phyloP scores from a whole-genome alignment of 2,113 vertebrate genomes.

The Grammomys surdaster region DNA sequence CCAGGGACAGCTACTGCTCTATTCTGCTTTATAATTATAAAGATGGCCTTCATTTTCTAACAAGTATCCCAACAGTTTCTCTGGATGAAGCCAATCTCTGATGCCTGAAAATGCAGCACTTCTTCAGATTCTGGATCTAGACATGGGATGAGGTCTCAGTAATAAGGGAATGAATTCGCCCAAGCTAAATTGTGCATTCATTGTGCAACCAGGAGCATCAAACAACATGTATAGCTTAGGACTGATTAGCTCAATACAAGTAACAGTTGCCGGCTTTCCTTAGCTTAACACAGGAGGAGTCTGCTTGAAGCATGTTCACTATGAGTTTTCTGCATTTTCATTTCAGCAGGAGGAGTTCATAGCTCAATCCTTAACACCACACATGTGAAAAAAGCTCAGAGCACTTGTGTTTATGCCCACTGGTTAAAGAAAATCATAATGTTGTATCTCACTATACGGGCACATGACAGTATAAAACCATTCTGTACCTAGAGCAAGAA shows the following conservation, averaged over 20 bases:
- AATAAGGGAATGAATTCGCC: background rate
- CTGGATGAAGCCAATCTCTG: background rate
- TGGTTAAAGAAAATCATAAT: background rate
- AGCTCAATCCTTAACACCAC: accelerated
- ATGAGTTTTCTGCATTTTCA: background rate
- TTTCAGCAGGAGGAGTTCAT: background rate
- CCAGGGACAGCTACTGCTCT: background rate
- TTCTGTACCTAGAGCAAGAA: background rate
- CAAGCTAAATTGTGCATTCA: background rate
- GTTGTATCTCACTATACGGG: accelerated
- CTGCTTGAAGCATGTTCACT: background rate
- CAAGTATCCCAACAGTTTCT: background rate
- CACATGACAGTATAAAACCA: background rate
- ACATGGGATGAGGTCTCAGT: background rate
- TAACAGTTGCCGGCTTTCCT: background rate
- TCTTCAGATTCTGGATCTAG: constrained; percentile 24
- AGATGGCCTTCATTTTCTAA: background rate
- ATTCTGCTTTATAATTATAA: constrained; percentile 23
- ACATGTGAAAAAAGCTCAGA: accelerated
- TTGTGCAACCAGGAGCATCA: background rate
- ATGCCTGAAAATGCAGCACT: background rate
- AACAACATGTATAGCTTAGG: background rate
- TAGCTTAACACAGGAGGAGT: background rate
- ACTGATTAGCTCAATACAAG: background rate
- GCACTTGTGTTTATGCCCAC: background rate